Conservation (phyloP, 2,888 invertebrate species). For the Lasioglossum lativentre region DNA sequence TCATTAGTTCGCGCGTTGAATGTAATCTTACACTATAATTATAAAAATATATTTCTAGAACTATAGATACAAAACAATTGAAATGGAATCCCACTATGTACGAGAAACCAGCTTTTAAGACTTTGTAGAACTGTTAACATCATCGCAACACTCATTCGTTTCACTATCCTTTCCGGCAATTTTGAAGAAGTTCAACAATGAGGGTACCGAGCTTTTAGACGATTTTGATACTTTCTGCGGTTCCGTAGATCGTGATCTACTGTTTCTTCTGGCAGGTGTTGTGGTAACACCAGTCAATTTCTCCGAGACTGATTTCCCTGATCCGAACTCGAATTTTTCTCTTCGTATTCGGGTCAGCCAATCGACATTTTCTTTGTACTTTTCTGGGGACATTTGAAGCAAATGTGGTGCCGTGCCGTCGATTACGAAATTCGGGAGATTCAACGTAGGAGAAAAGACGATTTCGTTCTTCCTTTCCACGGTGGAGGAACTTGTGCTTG, state of each 20-base stretch:
- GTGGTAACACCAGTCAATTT: conserved; percentile 70
- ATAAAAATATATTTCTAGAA: conserved; percentile 34
- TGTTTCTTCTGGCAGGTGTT: conserved; percentile 71
- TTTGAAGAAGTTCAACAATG: conserved; percentile 78
- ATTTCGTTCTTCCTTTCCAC: conserved; percentile 64
- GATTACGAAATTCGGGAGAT: conserved; percentile 91
- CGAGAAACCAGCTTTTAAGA: conserved; percentile 2
- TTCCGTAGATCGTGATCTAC: conserved; percentile 75
- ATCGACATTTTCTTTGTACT: conserved; percentile 88
- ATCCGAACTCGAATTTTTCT: conserved; percentile 84
- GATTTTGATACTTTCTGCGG: conserved; percentile 71
- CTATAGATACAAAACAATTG: conserved; percentile 16
- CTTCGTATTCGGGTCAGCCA: conserved; percentile 90
- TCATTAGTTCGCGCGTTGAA: conserved; percentile 17
- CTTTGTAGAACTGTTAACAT: conserved; percentile 31
- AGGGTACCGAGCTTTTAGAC: conserved; percentile 69
- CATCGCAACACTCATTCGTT: conserved; percentile 42
- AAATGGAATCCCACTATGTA: conserved; percentile 15
- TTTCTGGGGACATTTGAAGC: conserved; percentile 89
- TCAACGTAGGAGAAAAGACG: conserved; percentile 88
- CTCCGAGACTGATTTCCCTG: conserved; percentile 76
- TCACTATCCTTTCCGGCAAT: conserved; percentile 53
- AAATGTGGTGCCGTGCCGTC: conserved; percentile 92
- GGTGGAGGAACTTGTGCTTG: conserved; percentile 74
- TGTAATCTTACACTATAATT: conserved; percentile 14